Conservation (phyloP, 2,797 vertebrate species). For the Squalus acanthias region DNA sequence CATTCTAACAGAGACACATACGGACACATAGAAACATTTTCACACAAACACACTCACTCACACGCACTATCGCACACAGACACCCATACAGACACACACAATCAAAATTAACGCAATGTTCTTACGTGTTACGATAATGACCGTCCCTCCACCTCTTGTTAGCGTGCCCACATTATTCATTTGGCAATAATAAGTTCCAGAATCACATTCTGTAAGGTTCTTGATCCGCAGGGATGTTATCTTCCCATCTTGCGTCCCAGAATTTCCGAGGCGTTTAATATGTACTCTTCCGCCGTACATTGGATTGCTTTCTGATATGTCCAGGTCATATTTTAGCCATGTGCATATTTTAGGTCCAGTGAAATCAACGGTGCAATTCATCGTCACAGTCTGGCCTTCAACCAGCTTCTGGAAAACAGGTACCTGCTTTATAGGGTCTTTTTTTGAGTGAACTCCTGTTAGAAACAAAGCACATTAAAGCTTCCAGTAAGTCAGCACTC, state of each 20-base stretch:
- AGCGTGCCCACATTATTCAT: neutral
- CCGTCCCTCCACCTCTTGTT: neutral
- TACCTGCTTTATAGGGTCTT: neutral
- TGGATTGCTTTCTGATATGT: accelerated
- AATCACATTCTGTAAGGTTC: neutral
- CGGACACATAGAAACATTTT: neutral
- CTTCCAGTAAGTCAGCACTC: neutral
- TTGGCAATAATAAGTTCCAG: neutral
- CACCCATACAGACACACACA: neutral
- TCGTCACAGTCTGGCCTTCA: neutral
- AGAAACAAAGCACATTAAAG: neutral
- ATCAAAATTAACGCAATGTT: neutral
- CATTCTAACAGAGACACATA: neutral
- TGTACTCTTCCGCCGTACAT: neutral
- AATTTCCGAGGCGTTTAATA: no score
- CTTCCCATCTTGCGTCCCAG: accelerated
- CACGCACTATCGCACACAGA: neutral
- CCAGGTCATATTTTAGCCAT: neutral
- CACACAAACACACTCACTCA: neutral
- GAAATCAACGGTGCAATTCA: neutral
- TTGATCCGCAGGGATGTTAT: neutral
- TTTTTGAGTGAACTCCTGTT: neutral
- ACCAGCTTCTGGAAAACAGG: neutral
- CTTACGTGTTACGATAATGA: neutral
- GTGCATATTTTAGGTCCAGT: neutral